A percentile compares a stretch with the other conserved stretches of the same genome.
Conservation (phyloP, 2,888 invertebrate genomes). For the Paralinhomoeus sp. region DNA sequence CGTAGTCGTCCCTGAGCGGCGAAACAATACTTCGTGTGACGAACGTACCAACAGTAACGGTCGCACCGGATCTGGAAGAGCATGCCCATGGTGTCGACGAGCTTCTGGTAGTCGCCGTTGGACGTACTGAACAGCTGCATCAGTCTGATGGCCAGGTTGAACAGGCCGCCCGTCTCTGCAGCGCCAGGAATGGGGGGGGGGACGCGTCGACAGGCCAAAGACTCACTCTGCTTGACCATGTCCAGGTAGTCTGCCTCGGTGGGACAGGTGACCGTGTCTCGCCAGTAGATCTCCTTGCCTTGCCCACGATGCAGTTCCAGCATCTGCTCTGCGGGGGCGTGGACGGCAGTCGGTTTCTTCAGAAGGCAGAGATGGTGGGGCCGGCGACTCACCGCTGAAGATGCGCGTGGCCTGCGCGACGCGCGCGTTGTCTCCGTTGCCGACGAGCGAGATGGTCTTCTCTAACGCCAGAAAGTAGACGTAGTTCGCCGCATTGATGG, state of each 20-base stretch:
- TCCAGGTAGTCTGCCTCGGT: slow-evolving; percentile 74
- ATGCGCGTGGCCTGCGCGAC: not conserved
- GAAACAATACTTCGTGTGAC: no score
- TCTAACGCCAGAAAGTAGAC: slow-evolving; percentile 69
- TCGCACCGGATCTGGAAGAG: slow-evolving; percentile 93
- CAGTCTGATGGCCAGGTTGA: slow-evolving; percentile 72
- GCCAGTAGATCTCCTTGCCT: slow-evolving; percentile 93
- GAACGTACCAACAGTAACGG: slow-evolving; percentile 33
- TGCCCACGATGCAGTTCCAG: slow-evolving; percentile 82
- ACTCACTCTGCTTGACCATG: slow-evolving; percentile 57
- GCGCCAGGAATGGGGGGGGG: no score
- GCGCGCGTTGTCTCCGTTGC: not conserved
- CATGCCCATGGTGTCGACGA: slow-evolving; percentile 63
- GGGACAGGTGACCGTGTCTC: slow-evolving; percentile 80
- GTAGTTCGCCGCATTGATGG: slow-evolving; percentile 88
- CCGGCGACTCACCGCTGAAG: not conserved
- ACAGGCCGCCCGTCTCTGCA: slow-evolving; percentile 79
- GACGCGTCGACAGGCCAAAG: no score
- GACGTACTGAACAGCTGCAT: slow-evolving; percentile 83
- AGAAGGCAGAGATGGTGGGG: no score
- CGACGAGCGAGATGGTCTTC: slow-evolving; percentile 44
- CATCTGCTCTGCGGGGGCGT: slow-evolving; percentile 61
- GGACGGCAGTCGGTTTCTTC: no score
- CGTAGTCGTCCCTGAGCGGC: no score
- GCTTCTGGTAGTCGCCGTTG: slow-evolving; percentile 51